Evolutionary conservation across 2,797 vertebrate genomes (phyloP), one percentile per base, ranked within the genome.

Genomic region (Lophius americanus): DNA sequence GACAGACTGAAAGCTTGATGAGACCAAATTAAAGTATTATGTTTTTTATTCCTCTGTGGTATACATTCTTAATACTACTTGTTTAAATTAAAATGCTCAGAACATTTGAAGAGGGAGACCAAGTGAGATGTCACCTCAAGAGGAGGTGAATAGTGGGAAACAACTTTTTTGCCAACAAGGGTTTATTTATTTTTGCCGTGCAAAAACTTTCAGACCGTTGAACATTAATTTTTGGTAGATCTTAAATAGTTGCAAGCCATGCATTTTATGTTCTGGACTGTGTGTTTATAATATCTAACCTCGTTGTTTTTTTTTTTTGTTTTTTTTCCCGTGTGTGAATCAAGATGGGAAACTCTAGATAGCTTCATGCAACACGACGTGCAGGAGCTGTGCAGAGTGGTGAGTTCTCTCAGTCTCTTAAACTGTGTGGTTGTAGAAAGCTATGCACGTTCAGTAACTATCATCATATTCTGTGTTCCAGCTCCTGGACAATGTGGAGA

Each of bases 311-410:
- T 41, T 39, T 11, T 37, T 39, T 32, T 39, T 11, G 35, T 39
- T 32, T 12, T 14, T 33, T 47, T 41, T 9, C 2, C 23, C 23
- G 13, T 14, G 5, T 7, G 46, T 36, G 1, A 54, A 1, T 82
- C 10, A 64, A 99, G 98, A 88, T 99, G 98, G 98, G 98, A 99
- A 92, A 99, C 98, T 51, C 92, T 99, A 89, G 98, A 99, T 92
- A 99, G 98, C 93, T 99, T 99, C 95, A 99, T 99, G 98, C 98
- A 99, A 86, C 98, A 99, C 6, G 97, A 99, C 61, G 98, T 99
- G 48, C 97, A 99, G 83, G 97, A 99, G 84, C 91, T 99, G 3
- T 99, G 98, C 93, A 94, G 98, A 94, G 98, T 99, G 96, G 98
- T 99, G 92, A 92, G 98, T 97, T 49, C 47, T 71, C n/a, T 35